Percentiles rank a stretch among this genome's conserved stretches.
These are phyloP conservation scores for Nibea coibor DNA, from an alignment of 2,113 vertebrate species.

Conservation along the genomic window DNA sequence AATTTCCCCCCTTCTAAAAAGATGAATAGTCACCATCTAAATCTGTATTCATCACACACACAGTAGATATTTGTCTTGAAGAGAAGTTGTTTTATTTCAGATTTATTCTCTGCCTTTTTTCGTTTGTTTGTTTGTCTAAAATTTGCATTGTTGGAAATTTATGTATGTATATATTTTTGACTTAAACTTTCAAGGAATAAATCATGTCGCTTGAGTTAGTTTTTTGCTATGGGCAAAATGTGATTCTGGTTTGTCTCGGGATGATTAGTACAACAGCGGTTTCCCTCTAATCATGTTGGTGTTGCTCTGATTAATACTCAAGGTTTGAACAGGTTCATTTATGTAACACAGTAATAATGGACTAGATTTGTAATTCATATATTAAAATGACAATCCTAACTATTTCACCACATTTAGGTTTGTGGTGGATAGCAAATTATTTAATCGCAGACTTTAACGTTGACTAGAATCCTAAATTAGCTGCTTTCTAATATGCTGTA, in stretches of 20 bases:
- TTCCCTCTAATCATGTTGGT: slow-evolving; percentile 19
- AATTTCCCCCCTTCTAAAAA: slow-evolving; percentile 29
- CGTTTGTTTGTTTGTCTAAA: slow-evolving; percentile 36
- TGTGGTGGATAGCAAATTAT: slow-evolving; percentile 25
- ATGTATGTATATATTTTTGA: slow-evolving; percentile 79
- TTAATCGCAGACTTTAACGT: slow-evolving; percentile 8
- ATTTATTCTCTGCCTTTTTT: slow-evolving; percentile 62
- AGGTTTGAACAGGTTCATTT: slow-evolving; percentile 19
- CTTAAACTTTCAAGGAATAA: slow-evolving; percentile 78
- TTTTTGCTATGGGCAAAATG: slow-evolving; percentile 63
- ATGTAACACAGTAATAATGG: slow-evolving; percentile 56
- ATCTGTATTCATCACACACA: slow-evolving; percentile 68
- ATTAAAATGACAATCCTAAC: slow-evolving; percentile 83
- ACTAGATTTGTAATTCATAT: slow-evolving; percentile 49
- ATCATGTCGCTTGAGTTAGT: slow-evolving; percentile 72
- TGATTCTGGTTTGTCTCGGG: slow-evolving; percentile 52
- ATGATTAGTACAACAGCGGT: slow-evolving; percentile 34
- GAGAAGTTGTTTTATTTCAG: slow-evolving; percentile 70
- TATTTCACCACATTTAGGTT: slow-evolving; percentile 44
- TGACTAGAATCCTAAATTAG: slow-evolving; percentile 40
- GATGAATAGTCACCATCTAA: slow-evolving; percentile 51
- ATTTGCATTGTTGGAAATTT: slow-evolving; percentile 74
- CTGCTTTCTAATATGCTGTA: slow-evolving; percentile 52
- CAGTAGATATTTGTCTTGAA: slow-evolving; percentile 67
- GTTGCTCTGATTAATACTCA: slow-evolving; percentile 21